phyloP scores from a whole-genome alignment of 2,113 vertebrate species.

The Petroica traversi region DNA sequence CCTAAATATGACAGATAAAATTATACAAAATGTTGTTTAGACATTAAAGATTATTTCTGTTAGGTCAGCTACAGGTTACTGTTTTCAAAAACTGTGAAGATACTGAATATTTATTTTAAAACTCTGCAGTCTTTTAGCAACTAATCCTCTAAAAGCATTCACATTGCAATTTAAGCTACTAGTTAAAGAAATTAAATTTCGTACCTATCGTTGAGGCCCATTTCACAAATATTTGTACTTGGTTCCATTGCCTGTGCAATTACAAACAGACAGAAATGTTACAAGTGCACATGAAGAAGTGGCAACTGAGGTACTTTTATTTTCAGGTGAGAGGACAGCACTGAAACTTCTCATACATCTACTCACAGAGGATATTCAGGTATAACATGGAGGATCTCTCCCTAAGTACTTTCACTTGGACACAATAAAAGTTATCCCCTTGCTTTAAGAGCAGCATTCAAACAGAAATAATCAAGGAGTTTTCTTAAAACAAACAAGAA shows the following conservation, averaged over 20 bases:
- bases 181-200: not conserved
- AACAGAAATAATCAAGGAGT: not conserved
- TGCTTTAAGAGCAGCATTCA: not conserved
- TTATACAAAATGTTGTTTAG: not conserved
- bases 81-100: not conserved
- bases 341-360: not conserved
- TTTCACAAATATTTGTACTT: constrained; percentile 49
- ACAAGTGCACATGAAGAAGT: not conserved
- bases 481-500: not conserved
- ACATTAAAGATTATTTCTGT: not conserved
- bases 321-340: not conserved
- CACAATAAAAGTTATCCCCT: not conserved
- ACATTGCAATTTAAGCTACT: not conserved
- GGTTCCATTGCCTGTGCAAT: constrained; percentile 70
- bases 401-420: not conserved
- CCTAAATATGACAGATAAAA: not conserved
- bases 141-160: not conserved
- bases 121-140: not conserved
- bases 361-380: not conserved
- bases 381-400: not conserved
- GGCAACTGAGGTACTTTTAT: not conserved
- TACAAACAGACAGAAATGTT: not conserved
- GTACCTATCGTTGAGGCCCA: constrained; percentile 70
- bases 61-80: not conserved
- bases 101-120: not conserved